Evolutionary conservation across 1,140 invertebrate species (phyloP).

Genomic region (Marisa cornuarietis): DNA sequence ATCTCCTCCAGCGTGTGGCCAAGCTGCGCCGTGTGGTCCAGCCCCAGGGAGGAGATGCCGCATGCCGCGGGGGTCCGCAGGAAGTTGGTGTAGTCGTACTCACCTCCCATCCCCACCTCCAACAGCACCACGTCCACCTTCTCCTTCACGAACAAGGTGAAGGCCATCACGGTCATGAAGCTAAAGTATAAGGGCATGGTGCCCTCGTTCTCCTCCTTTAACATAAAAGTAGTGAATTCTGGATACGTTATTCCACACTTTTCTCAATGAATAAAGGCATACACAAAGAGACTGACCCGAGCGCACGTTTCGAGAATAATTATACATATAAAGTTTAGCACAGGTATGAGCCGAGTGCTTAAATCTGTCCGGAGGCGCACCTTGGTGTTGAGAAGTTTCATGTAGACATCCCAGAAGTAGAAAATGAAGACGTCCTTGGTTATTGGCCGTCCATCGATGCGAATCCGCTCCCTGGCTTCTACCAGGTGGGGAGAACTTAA

Average conservation of each 20-base stretch:
- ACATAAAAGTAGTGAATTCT: background rate
- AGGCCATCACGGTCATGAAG: conserved; percentile 94
- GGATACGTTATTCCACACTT: background rate
- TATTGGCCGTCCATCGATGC: conserved; percentile 85
- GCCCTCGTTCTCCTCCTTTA: conserved; percentile 24
- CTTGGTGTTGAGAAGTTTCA: conserved; percentile 65
- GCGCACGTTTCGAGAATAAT: too few relatives aligned
- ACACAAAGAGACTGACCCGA: too few relatives aligned
- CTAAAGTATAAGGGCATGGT: conserved; percentile 92
- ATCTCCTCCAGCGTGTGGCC: conserved; percentile 88
- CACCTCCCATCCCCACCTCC: conserved; percentile 97
- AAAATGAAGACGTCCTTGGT: conserved; percentile 77
- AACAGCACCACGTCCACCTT: conserved; percentile 90
- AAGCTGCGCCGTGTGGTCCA: conserved; percentile 86
- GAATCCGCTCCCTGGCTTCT: conserved; percentile 88
- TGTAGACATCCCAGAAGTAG: conserved; percentile 87
- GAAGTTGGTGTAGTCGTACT: conserved; percentile 94
- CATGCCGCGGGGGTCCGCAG: conserved; percentile 75
- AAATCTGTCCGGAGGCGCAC: background rate
- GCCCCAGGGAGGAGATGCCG: conserved; percentile 89
- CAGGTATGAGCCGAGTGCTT: background rate
- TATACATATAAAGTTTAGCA: background rate
- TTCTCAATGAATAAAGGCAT: background rate
- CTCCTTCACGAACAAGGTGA: conserved; percentile 82
- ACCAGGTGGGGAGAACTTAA: conserved; percentile 94